Evolutionary conservation across 92 coral and sea anemone species (phyloP), one percentile per base, ranked within the genome.

Genomic region (Actinostola sp.): DNA sequence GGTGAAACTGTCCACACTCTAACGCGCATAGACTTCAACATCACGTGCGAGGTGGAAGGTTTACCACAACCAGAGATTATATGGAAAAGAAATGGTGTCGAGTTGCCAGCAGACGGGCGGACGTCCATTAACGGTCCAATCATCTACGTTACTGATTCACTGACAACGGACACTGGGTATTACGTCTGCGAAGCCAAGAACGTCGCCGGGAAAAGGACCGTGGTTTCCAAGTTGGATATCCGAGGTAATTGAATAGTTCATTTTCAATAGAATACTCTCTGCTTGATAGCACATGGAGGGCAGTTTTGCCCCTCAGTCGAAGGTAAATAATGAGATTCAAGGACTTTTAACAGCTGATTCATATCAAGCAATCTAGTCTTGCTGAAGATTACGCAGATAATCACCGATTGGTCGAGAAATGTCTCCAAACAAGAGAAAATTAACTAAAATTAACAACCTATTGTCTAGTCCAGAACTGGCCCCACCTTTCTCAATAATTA

Each of bases 151-250:
- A 76, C 66, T 23, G 86, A 77, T 31, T 63, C 71, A 50, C 75
- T 88, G 2, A 58, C 80, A 8, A 31, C 63, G 13, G 90, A 90
- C 50, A 72, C 87, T 23, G 92, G 97, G 28, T 62, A 39, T 28
- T 90, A 90, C 66, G 61, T 71, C 19, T 90, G 97, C 42, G 80
- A 74, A 26, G 97, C 97, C 24, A 62, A 80, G 38, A 90, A 89
- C 61, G 53, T 89, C 14, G 99, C 93, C 9, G 99, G 99, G n/a
- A 73, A 57, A 21, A 57, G 69, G 35, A 38, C 58, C 17, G 77
- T 30, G 44, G 67, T 58, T 51, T 83, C 90, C 29, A 28, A 53
- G 51, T 36, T 91, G 0, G 53, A 16, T 23, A 86, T 91, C 7
- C 63, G 81, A 44, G 89, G 97, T 91, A 76, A 75, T 85, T 16